Conservation (phyloP, 2,797 vertebrate species). For the Esox masquinongy region DNA sequence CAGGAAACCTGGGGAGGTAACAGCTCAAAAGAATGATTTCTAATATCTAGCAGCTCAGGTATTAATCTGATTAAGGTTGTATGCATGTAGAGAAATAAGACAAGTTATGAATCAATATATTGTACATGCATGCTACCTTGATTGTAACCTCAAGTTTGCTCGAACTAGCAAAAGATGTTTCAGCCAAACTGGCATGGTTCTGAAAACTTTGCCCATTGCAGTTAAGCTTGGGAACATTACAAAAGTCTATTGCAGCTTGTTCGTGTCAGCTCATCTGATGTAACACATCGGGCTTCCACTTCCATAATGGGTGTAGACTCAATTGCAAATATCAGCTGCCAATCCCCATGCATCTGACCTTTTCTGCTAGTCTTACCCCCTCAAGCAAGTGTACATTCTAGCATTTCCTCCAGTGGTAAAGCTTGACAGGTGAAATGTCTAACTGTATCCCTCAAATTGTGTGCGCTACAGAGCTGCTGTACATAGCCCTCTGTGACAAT, state of each 20-base stretch:
- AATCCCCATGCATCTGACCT: conserved; percentile 68
- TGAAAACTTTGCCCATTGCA: conserved; percentile 34
- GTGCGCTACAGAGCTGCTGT: not conserved
- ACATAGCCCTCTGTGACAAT: not conserved
- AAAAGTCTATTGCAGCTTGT: conserved; percentile 41
- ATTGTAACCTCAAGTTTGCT: not conserved
- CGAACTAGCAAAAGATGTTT: not conserved
- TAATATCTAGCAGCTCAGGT: too few relatives aligned
- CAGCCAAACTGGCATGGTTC: conserved; percentile 20
- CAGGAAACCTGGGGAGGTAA: too few relatives aligned
- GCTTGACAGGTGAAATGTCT: conserved; percentile 19
- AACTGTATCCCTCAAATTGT: conserved; percentile 7
- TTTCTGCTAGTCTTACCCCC: conserved; percentile 63
- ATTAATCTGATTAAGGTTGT: not conserved
- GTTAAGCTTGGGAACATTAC: conserved; percentile 37
- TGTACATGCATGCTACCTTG: not conserved
- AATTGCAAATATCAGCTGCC: conserved; percentile 74
- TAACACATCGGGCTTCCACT: conserved; percentile 37
- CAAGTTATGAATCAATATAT: not conserved
- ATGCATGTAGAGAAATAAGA: not conserved
- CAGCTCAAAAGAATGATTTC: too few relatives aligned
- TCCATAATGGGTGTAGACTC: conserved; percentile 52
- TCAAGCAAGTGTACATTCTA: conserved; percentile 41
- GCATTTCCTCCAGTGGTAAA: conserved; percentile 2
- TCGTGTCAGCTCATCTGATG: conserved; percentile 42